Evolutionary conservation across 2,888 invertebrate genomes (phyloP).

Genomic region (Pollenia amentaria): DNA sequence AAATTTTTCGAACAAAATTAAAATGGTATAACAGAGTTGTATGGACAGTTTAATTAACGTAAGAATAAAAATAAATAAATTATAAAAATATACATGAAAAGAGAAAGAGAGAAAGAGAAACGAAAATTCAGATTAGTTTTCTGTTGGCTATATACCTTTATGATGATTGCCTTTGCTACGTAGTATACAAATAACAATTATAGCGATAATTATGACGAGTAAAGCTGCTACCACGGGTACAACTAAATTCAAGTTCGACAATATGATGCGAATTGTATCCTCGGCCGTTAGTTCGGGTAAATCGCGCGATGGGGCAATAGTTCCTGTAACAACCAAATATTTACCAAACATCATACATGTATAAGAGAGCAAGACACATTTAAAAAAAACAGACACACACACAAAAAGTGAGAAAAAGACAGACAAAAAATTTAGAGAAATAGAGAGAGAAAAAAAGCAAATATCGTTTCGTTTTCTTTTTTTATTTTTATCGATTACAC

Average conservation of each 20-base stretch:
- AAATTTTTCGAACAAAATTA: constrained; percentile 49
- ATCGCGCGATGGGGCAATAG: constrained; percentile 95
- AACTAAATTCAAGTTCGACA: constrained; percentile 96
- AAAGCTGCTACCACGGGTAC: constrained; percentile 96
- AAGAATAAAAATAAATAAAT: constrained; percentile 54
- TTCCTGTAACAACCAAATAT: constrained; percentile 92
- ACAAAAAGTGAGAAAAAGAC: constrained; percentile 13
- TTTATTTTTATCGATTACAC: constrained; percentile 21
- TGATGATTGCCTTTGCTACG: constrained; percentile 93
- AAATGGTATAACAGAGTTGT: constrained; percentile 64
- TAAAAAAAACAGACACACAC: constrained; percentile 32
- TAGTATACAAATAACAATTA: constrained; percentile 96
- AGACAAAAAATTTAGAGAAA: constrained; percentile 33
- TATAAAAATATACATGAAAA: constrained; percentile 50
- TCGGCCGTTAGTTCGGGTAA: constrained; percentile 91
- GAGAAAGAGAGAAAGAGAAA: constrained; percentile 78
- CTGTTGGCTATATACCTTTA: constrained; percentile 88
- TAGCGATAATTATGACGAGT: constrained; percentile 96
- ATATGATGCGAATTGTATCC: constrained; percentile 94
- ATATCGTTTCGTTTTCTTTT: constrained; percentile 75
- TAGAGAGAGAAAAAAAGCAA: constrained; percentile 43
- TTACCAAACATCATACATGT: constrained; percentile 72
- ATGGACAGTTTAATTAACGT: constrained; percentile 62
- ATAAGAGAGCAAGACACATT: constrained; percentile 58
- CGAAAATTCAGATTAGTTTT: constrained; percentile 77